Evolutionary conservation across 2,888 invertebrate genomes (phyloP).

Genomic region (Laspeyria flexula): DNA sequence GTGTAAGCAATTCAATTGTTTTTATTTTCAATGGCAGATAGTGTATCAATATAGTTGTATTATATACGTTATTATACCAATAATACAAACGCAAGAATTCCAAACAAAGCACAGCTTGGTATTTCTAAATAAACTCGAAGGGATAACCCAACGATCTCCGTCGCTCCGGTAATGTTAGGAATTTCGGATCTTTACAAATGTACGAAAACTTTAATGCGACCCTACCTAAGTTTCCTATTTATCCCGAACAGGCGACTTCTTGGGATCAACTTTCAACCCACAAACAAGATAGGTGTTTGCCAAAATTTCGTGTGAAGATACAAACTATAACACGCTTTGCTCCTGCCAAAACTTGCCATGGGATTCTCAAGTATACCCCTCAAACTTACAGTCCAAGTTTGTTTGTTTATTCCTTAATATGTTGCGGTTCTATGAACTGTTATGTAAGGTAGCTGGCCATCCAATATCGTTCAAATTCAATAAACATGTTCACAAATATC

Average conservation of each 20-base stretch:
- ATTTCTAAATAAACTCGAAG: not conserved
- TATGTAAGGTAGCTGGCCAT: conserved; percentile 22
- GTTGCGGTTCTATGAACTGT: conserved; percentile 12
- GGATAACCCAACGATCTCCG: conserved; percentile 1
- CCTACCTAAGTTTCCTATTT: conserved; percentile 39
- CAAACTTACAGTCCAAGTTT: not conserved
- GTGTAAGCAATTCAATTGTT: too few species aligned
- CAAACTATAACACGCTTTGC: conserved; percentile 29
- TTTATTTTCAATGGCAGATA: too few species aligned
- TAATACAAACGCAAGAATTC: too few species aligned
- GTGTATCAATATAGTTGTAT: too few species aligned
- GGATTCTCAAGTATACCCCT: not conserved
- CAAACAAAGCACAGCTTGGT: not conserved
- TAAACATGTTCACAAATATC: conserved; percentile 44
- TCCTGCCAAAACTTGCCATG: not conserved
- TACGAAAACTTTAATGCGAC: conserved; percentile 30
- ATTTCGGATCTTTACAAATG: conserved; percentile 20
- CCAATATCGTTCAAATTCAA: conserved; percentile 52
- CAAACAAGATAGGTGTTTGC: conserved; percentile 42
- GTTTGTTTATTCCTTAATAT: not conserved
- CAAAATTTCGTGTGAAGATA: conserved; percentile 40
- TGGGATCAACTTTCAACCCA: conserved; percentile 44
- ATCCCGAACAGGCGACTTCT: conserved; percentile 41
- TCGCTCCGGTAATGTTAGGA: not conserved
- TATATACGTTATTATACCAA: too few species aligned